Base-by-base conservation (phyloP, 2,888 invertebrate genomes). In the Diarsia rubi region DNA sequence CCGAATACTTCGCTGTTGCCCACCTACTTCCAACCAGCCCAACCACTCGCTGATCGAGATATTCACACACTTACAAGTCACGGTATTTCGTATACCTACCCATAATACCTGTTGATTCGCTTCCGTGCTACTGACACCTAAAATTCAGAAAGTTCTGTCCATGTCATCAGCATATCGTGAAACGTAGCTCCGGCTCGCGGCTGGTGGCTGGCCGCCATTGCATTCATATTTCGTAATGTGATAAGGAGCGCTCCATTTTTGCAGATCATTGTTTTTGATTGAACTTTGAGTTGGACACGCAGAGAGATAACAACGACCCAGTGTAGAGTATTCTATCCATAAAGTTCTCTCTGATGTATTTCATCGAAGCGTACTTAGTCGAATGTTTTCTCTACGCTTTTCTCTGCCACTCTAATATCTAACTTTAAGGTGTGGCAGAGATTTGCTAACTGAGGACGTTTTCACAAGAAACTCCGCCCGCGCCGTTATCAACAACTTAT, bases 61-160 rank as follows among this genome's bases (percentile, higher is more conserved):
- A 59, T 47, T 69, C 79, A 67, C 66, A 74, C 81, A 73, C 83
- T 69, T 44, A 59, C 79, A 42, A 31, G 60, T 37, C 75, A 27
- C 37, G 81, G 65, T 59, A 73, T 65, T 60, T 73, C 54, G 54
- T 68, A 57, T 52, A 67, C 66, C 59, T 62, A 70, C 37, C 42
- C 9, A 44, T 31, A 65, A 52, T 47, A 67, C 57, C 47, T 60
- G 72, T 73, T 60, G 37, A 21, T 60, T 57, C 44, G 82, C 79
- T 83, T 83, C 72, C 83, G 71, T 71, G 83, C 71, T 67, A 78
- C 71, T 82, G 78, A 71, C 83, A 78, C 66, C 63, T 31, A 44
- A 52, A 57, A 60, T 66, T 54, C 69, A 59, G 64, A 76, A 82
- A 64, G 64, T 69, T 81, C 45, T 62, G n/a, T 75, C 19, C 27